phyloP scores from a whole-genome alignment of 2,888 invertebrate species.

The Crossocerus cetratus region DNA sequence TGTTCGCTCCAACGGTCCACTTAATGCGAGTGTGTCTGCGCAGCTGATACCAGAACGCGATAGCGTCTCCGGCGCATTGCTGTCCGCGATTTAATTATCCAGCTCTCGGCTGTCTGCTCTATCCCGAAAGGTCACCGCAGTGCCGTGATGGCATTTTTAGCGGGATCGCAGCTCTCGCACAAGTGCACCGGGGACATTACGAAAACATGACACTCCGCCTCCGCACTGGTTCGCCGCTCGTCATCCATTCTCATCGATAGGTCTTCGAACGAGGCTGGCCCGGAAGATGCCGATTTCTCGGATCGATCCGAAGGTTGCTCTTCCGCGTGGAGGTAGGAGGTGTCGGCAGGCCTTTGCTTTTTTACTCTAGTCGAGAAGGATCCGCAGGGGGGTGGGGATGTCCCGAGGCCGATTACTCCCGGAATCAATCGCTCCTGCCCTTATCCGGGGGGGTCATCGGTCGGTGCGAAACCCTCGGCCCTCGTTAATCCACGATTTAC shows the following conservation, averaged over 20 bases:
- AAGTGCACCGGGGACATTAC: too few species aligned
- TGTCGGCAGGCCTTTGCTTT: neutral
- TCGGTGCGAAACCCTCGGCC: slow-evolving; percentile 31
- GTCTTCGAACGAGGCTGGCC: too few species aligned
- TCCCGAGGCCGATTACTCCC: slow-evolving; percentile 35
- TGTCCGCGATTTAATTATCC: slow-evolving; percentile 58
- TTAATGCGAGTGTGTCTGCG: slow-evolving; percentile 48
- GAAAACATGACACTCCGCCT: too few species aligned
- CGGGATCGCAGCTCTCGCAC: neutral
- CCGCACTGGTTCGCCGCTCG: too few species aligned
- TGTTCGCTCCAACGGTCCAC: slow-evolving; percentile 48
- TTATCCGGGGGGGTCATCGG: slow-evolving; percentile 55
- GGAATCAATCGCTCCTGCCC: slow-evolving; percentile 50
- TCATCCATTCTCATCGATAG: too few species aligned
- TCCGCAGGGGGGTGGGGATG: slow-evolving; percentile 19
- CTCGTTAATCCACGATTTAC: slow-evolving; percentile 63
- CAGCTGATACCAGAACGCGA: slow-evolving; percentile 45
- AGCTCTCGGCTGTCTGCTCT: slow-evolving; percentile 34
- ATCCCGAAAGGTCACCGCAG: slow-evolving; percentile 48
- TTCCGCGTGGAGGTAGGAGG: neutral
- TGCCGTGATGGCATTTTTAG: slow-evolving; percentile 26
- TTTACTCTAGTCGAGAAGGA: neutral
- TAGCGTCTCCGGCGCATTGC: slow-evolving; percentile 49
- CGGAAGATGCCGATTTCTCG: too few species aligned
- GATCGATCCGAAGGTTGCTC: too few species aligned